These are phyloP conservation scores for Pantala flavescens DNA, from an alignment of 1,140 invertebrate species.

Conservation along the genomic window DNA sequence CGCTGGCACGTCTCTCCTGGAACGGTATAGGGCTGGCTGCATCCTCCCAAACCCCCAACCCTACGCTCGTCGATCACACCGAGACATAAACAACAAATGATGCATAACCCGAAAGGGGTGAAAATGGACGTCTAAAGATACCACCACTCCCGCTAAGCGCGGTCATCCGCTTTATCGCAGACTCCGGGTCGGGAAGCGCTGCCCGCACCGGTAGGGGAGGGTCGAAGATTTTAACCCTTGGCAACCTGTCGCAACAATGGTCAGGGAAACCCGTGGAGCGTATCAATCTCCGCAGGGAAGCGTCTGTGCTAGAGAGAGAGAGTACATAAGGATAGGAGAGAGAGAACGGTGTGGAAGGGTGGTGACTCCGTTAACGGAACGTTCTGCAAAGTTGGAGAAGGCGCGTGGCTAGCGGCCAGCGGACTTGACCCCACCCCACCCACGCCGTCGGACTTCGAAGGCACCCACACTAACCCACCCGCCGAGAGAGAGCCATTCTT, in stretches of 20 bases:
- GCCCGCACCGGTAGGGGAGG: constrained; percentile 17
- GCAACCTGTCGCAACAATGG: constrained; percentile 7
- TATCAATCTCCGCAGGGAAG: background rate
- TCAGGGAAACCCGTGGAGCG: background rate
- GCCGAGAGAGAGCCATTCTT: background rate
- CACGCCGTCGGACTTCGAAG: background rate
- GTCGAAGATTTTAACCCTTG: background rate
- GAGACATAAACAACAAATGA: background rate
- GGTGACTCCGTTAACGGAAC: background rate
- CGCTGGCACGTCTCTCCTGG: constrained; percentile 1
- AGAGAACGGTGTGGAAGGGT: background rate
- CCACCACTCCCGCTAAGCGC: background rate
- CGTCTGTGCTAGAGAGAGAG: background rate
- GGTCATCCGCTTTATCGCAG: background rate
- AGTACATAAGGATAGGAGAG: background rate
- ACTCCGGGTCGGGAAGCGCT: constrained; percentile 23
- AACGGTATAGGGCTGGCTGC: background rate
- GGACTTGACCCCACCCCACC: background rate
- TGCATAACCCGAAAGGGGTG: background rate
- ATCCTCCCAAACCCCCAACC: background rate
- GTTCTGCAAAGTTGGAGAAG: background rate
- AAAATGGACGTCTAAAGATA: background rate
- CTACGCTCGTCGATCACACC: background rate
- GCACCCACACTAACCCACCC: background rate
- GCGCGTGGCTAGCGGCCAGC: background rate